Conservation (phyloP, 2,797 vertebrate genomes). For the Myotis vivesi region DNA sequence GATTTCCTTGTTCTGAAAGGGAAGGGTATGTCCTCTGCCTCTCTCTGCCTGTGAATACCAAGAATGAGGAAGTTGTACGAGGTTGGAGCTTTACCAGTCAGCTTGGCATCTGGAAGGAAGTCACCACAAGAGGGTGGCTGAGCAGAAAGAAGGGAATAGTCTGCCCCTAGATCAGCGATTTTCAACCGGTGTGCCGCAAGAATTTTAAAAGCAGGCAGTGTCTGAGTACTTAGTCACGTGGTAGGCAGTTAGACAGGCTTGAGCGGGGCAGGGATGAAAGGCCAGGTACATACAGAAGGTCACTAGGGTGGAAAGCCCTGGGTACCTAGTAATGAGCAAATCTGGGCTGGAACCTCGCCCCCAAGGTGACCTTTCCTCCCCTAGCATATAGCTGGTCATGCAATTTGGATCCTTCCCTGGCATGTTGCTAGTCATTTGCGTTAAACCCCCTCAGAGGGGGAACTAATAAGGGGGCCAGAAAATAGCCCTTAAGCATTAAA, state of each 20-base stretch:
- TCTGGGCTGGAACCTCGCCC: not conserved
- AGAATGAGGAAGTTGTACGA: not conserved
- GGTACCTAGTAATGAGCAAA: not conserved
- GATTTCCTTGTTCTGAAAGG: not conserved
- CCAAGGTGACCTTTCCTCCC: not conserved
- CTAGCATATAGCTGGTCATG: not conserved
- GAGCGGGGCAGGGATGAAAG: not conserved
- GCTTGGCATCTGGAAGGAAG: conserved; percentile 17
- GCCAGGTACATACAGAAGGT: not conserved
- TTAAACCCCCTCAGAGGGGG: not conserved
- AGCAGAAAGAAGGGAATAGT: not conserved
- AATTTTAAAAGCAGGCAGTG: not conserved
- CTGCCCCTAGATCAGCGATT: not conserved
- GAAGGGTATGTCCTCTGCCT: not conserved
- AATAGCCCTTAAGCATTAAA: not conserved
- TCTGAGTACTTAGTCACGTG: not conserved
- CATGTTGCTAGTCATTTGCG: no score
- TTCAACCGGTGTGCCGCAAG: not conserved
- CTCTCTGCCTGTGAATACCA: not conserved
- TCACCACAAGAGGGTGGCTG: not conserved
- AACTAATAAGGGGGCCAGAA: not conserved
- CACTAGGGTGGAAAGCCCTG: not conserved
- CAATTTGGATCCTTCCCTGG: not conserved
- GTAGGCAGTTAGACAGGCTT: not conserved
- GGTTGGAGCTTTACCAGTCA: not conserved